These are phyloP conservation scores for Erethizon dorsatum DNA, from an alignment of 2,797 vertebrate genomes.

Conservation along the genomic window DNA sequence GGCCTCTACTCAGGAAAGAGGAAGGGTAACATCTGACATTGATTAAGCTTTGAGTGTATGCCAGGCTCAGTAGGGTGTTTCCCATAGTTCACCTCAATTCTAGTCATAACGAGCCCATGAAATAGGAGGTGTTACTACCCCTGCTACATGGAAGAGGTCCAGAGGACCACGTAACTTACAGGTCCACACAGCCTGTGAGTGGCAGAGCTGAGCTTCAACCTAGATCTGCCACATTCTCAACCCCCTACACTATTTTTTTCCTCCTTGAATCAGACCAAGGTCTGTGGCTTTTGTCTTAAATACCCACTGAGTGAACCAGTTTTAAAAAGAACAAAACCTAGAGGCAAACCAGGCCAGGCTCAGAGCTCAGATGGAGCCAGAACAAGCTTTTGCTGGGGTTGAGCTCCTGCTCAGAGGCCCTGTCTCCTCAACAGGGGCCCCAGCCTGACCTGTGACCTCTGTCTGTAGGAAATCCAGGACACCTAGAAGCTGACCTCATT, in stretches of 20 bases:
- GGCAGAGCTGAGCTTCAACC: constrained; percentile 64
- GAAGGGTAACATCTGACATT: not conserved
- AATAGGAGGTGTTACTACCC: not conserved
- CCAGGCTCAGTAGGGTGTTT: not conserved
- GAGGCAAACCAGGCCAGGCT: constrained; percentile 84
- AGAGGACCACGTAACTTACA: constrained; percentile 6
- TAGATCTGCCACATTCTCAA: constrained; percentile 74
- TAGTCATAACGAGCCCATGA: not conserved
- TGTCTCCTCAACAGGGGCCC: constrained; percentile 43
- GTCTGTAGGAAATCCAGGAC: constrained; percentile 68
- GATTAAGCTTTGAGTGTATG: constrained; percentile 14
- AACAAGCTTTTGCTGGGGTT: constrained; percentile 63
- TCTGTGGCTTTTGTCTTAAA: constrained; percentile 84
- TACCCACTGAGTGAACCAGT: constrained; percentile 86
- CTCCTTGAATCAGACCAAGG: constrained; percentile 77
- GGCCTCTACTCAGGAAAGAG: not conserved
- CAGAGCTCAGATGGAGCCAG: constrained; percentile 73
- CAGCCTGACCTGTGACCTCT: constrained; percentile 51
- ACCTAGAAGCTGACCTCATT: constrained; percentile 69
- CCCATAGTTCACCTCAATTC: not conserved
- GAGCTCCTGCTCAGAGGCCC: not conserved
- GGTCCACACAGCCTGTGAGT: not conserved
- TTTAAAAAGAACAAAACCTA: constrained; percentile 83
- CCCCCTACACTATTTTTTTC: constrained; percentile 85
- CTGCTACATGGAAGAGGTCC: constrained; percentile 16